These are phyloP conservation scores for Drosophila prosaltans DNA, from an alignment of 1,140 invertebrate genomes.

Conservation along the genomic window DNA sequence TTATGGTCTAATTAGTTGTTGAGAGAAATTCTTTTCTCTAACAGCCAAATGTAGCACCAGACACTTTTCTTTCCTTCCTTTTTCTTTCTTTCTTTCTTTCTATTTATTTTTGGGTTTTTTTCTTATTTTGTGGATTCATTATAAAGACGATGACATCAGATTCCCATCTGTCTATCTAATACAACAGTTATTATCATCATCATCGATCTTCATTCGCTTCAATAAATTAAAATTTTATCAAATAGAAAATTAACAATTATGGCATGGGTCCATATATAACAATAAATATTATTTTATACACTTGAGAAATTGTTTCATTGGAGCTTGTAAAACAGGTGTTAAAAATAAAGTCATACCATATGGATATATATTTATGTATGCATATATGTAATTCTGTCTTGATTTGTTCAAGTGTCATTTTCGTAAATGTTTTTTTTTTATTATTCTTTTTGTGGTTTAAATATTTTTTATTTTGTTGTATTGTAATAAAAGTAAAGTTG, in stretches of 20 bases:
- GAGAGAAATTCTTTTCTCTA: slow-evolving; percentile 58
- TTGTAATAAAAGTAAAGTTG: slow-evolving; percentile 59
- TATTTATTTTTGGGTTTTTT: slow-evolving; percentile 1
- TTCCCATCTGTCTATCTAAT: slow-evolving; percentile 12
- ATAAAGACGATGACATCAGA: slow-evolving; percentile 64
- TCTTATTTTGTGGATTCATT: slow-evolving; percentile 34
- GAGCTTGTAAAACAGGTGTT: slow-evolving; percentile 1
- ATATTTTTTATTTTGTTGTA: slow-evolving; percentile 20
- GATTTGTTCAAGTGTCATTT: slow-evolving; percentile 64
- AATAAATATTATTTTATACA: not conserved
- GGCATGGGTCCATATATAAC: not conserved
- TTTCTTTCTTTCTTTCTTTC: not conserved
- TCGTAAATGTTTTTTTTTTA: slow-evolving; percentile 31
- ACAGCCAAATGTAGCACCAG: too few species aligned
- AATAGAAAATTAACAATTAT: slow-evolving; percentile 10
- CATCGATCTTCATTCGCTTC: slow-evolving; percentile 26
- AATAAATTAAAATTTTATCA: slow-evolving; percentile 56
- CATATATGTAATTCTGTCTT: slow-evolving; percentile 28
- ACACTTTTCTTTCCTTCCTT: slow-evolving; percentile 1
- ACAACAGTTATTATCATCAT: not conserved
- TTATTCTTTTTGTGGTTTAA: not conserved
- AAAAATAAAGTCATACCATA: not conserved
- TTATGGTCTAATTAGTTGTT: slow-evolving; percentile 79
- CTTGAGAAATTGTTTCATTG: not conserved
- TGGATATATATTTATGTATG: slow-evolving; percentile 44